Base-by-base conservation (phyloP, 2,888 invertebrate genomes). In the Leucozona laternaria region DNA sequence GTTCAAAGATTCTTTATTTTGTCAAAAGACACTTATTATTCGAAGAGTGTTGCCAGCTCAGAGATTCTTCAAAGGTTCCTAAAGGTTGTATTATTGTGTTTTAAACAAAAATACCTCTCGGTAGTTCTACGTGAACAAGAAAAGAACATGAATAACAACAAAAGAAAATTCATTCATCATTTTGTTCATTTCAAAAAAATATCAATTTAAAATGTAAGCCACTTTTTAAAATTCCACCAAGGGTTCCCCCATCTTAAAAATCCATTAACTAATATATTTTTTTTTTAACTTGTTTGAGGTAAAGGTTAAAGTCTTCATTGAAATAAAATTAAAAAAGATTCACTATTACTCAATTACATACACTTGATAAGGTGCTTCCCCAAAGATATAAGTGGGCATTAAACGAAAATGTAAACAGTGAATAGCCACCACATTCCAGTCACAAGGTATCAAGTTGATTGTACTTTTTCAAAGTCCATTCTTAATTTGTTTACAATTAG, bases 401-500 rank as follows among this genome's bases (percentile, higher is more conserved):
- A 58, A 75, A 11, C 15, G 11, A 60, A 43, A 53, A 43, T 8
- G 2, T 45, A 48, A 80, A 75, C 28, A 60, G 20, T 13, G 10
- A 31, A 22, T 50, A 50, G 1, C 10, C 1, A 28, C 5, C 6
- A 34, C 37, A 31, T 57, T 17, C 3, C 15, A 60, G 22, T 60
- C 20, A 60, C 15, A 60, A 37, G 60, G 22, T 20, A 15, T 37
- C n/a, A 48, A 57, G 28, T 53, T 79, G 73, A 84, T 60, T 64
- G 43, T 28, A 79, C 45, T 68, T 13, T 79, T 79, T 60, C 84
- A 79, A 78, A 68, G 50, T 64, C 58, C 58, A 66, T 48, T 71
- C 55, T 55, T 76, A 58, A 66, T 79, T 79, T 70, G 75, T 75
- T 71, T 62, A 71, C 25, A 64, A 28, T 31, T 71, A 20, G 40